A percentile compares a stretch with the other conserved stretches of the same genome.
These are phyloP conservation scores for Urocynchramus pylzowi DNA, from an alignment of 2,113 vertebrate genomes.

Conservation along the genomic window DNA sequence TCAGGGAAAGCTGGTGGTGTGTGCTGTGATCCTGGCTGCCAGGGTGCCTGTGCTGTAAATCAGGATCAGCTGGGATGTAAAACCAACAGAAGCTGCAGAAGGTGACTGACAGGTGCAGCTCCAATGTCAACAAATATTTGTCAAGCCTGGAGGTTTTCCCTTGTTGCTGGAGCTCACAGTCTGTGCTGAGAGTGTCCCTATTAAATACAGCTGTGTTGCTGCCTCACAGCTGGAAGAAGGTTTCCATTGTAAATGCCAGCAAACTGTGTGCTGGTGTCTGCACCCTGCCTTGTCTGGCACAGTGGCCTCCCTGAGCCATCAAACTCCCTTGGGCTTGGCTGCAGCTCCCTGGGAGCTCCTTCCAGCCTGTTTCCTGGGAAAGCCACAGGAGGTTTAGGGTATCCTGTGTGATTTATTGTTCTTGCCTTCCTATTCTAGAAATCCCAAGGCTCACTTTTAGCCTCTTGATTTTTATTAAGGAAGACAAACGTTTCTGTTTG, in stretches of 20 bases:
- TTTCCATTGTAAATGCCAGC: background rate
- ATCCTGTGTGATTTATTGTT: background rate
- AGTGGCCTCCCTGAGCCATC: background rate
- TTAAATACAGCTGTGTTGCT: background rate
- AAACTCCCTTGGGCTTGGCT: background rate
- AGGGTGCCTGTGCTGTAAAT: background rate
- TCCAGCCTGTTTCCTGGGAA: background rate
- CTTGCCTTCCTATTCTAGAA: background rate
- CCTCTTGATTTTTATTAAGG: background rate
- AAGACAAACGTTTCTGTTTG: background rate
- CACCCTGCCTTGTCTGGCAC: background rate
- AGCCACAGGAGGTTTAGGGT: background rate
- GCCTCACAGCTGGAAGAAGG: background rate
- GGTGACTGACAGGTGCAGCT: background rate
- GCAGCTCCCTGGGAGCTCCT: background rate
- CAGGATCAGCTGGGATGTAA: rapidly evolving
- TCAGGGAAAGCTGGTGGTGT: background rate
- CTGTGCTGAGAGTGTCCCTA: background rate
- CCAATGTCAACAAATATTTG: background rate
- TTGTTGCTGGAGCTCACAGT: background rate
- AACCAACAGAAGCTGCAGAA: background rate
- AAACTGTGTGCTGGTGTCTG: background rate
- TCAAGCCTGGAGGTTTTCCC: background rate
- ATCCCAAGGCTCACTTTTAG: background rate
- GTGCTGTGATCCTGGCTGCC: background rate